Conservation (phyloP, 2,797 vertebrate genomes). For the Siniperca undulata region DNA sequence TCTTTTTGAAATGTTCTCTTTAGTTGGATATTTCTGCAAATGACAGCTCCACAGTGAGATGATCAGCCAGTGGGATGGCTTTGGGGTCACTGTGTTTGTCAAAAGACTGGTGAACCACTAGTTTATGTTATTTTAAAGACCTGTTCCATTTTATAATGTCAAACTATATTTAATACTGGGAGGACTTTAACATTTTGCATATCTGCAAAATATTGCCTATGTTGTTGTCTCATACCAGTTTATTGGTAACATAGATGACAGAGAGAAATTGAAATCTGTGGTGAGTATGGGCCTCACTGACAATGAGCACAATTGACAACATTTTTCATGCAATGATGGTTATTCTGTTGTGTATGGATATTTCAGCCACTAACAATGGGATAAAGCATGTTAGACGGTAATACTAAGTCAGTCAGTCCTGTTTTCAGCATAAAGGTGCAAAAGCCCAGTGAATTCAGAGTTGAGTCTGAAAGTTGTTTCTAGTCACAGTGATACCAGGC, state of each 20-base stretch:
- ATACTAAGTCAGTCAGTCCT: neutral
- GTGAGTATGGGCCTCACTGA: slow-evolving; percentile 4
- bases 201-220: neutral
- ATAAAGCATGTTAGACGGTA: neutral
- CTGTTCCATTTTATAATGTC: slow-evolving; percentile 1
- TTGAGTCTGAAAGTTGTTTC: slow-evolving; percentile 2
- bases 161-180: neutral
- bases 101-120: slow-evolving; percentile 22
- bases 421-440: neutral
- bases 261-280: neutral
- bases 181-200: neutral
- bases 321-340: neutral
- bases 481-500: neutral
- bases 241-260: neutral
- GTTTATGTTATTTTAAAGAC: slow-evolving; percentile 30
- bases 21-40: slow-evolving; percentile 57
- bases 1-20: slow-evolving; percentile 47
- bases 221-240: neutral
- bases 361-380: neutral
- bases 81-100: slow-evolving; percentile 41
- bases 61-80: slow-evolving; percentile 36
- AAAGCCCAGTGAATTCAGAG: neutral
- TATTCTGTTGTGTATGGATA: slow-evolving; percentile 4
- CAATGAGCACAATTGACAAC: neutral
- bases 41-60: slow-evolving; percentile 26